Conservation (phyloP, 2,797 vertebrate species). For the Propithecus deckenii region DNA sequence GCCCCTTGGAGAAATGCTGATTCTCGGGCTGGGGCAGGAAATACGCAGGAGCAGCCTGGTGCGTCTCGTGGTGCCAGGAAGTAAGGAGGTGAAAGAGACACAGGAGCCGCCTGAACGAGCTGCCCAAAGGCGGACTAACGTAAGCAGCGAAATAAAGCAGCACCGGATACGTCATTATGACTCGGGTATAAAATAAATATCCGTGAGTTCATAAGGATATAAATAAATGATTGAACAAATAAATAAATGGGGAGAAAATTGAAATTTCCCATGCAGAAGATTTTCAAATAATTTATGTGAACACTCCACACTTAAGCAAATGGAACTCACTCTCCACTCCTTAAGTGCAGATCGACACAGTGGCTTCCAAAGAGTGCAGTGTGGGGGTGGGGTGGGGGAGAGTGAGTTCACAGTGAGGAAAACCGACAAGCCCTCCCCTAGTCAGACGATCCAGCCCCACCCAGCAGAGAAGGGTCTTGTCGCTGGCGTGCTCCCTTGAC, state of each 20-base stretch:
- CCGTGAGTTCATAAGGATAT: fast-evolving
- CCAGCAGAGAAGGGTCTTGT: fast-evolving
- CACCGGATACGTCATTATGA: not conserved
- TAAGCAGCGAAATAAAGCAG: not conserved
- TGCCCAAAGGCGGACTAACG: not conserved
- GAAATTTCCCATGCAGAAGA: not conserved
- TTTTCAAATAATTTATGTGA: not conserved
- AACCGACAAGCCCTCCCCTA: fast-evolving
- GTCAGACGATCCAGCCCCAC: not conserved
- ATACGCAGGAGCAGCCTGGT: not conserved
- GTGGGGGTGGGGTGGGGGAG: fast-evolving
- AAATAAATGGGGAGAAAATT: not conserved
- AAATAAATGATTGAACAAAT: not conserved
- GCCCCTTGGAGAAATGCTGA: not conserved
- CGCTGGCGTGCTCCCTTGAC: fast-evolving
- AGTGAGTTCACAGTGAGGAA: not conserved
- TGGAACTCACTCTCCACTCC: fast-evolving
- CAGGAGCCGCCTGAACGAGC: not conserved
- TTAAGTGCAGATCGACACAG: fast-evolving
- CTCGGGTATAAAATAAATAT: not conserved
- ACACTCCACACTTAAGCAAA: not conserved
- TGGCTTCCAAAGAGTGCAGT: not conserved
- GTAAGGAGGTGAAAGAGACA: not conserved
- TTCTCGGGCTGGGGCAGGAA: not conserved
- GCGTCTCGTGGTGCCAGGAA: not conserved